A percentile compares a stretch with the other conserved stretches of the same genome.
These are phyloP conservation scores for Dicycla oo DNA, from an alignment of 2,888 invertebrate genomes.

Conservation along the genomic window DNA sequence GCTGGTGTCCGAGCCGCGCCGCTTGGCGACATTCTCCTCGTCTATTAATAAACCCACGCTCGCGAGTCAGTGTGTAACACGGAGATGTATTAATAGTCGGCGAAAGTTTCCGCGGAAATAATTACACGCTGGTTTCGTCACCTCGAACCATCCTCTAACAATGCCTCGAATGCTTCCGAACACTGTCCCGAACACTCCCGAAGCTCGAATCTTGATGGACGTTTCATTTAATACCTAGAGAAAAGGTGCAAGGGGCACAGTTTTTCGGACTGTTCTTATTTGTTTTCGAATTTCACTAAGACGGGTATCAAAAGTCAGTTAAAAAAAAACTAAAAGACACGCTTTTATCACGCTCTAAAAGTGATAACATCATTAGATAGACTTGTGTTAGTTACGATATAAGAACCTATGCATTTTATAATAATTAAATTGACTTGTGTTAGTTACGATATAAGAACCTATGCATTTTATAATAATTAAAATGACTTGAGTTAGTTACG, in stretches of 20 bases:
- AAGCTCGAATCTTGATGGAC: too few species aligned
- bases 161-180: slow-evolving; percentile 14
- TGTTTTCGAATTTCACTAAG: not conserved
- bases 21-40: slow-evolving; percentile 15
- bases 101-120: slow-evolving; percentile 48
- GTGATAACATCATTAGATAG: too few species aligned
- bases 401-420: too few species aligned
- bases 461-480: too few species aligned
- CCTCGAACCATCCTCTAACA: slow-evolving; percentile 23
- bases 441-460: too few species aligned
- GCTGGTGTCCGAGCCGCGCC: not conserved
- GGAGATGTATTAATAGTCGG: slow-evolving; percentile 49
- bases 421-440: too few species aligned
- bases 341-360: too few species aligned
- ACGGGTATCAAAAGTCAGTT: too few species aligned
- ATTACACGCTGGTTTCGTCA: slow-evolving; percentile 41
- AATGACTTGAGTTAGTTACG: too few species aligned
- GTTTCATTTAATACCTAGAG: not conserved
- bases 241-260: not conserved
- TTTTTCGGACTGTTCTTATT: not conserved
- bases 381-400: too few species aligned
- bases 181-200: not conserved
- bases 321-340: too few species aligned
- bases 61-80: slow-evolving; percentile 29
- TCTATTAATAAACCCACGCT: slow-evolving; percentile 42